These are phyloP conservation scores for Diloba caeruleocephala DNA, from an alignment of 2,888 invertebrate species.

Conservation along the genomic window DNA sequence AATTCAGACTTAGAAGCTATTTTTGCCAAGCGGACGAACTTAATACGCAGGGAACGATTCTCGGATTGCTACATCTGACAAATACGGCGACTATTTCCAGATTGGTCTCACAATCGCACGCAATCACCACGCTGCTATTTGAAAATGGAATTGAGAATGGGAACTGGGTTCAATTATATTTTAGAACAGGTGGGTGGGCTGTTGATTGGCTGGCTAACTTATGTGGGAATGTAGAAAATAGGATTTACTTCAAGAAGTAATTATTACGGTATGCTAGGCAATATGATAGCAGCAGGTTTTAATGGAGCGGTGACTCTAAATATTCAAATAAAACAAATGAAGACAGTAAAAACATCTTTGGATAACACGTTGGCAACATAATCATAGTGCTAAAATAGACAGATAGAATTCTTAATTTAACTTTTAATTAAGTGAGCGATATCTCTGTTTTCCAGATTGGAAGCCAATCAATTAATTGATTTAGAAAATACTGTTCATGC, in stretches of 20 bases:
- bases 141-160: slow-evolving; percentile 27
- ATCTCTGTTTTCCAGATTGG: too few relatives aligned
- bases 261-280: neutral
- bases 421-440: too few relatives aligned
- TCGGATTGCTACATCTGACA: slow-evolving; percentile 31
- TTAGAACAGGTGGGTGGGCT: slow-evolving; percentile 16
- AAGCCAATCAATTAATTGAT: too few relatives aligned
- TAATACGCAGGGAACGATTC: slow-evolving; percentile 22
- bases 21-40: slow-evolving; percentile 31
- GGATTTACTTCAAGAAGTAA: slow-evolving; percentile 9
- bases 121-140: slow-evolving; percentile 28
- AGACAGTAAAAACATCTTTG: too few relatives aligned
- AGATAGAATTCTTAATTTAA: too few relatives aligned
- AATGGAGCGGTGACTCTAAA: neutral
- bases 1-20: slow-evolving; percentile 45
- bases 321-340: too few relatives aligned
- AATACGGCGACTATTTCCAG: slow-evolving; percentile 18
- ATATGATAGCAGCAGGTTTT: neutral
- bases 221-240: slow-evolving; percentile 8
- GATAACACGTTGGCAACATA: too few relatives aligned
- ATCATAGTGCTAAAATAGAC: too few relatives aligned
- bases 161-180: slow-evolving; percentile 27
- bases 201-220: slow-evolving; percentile 27
- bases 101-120: slow-evolving; percentile 3
- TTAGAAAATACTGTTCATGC: too few relatives aligned